Percentiles rank a stretch among this genome's conserved stretches.
These are phyloP conservation scores for Hartigia nigra DNA, from an alignment of 2,888 invertebrate genomes.

Conservation along the genomic window DNA sequence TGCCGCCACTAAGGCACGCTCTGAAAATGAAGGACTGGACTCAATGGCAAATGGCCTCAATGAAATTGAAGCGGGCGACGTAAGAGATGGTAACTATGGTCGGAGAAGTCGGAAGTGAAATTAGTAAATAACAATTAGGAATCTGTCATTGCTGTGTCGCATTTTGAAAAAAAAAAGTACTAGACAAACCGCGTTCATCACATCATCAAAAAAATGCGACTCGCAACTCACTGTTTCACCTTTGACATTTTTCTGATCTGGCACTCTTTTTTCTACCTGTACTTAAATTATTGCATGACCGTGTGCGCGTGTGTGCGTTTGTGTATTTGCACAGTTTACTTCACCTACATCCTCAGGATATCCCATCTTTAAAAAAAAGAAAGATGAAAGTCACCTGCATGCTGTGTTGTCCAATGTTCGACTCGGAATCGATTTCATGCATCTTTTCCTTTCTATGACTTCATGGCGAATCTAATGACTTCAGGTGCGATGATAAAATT, in stretches of 20 bases:
- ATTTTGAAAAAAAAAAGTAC: neutral
- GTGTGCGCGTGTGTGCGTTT: constrained; percentile 5
- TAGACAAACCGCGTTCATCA: neutral
- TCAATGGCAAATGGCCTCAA: constrained; percentile 84
- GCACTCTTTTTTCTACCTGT: constrained; percentile 1
- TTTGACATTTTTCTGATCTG: constrained; percentile 1
- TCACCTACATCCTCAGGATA: neutral
- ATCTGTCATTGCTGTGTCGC: neutral
- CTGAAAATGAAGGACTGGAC: constrained; percentile 93
- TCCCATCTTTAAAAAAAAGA: neutral
- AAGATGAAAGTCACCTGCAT: neutral
- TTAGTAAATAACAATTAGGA: constrained; percentile 13
- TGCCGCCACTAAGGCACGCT: constrained; percentile 76
- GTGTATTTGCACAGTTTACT: constrained; percentile 1
- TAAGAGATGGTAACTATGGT: constrained; percentile 82
- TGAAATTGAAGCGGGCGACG: constrained; percentile 94
- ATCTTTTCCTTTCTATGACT: neutral
- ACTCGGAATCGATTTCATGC: neutral
- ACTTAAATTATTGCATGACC: neutral
- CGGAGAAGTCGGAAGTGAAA: constrained; percentile 21
- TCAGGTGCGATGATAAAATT: neutral
- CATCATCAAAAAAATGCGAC: neutral
- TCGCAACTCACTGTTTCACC: neutral
- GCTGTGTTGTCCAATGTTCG: neutral
- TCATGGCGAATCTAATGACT: neutral